Base-by-base conservation (phyloP, 2,888 invertebrate genomes). In the Ptilodon capucinus region DNA sequence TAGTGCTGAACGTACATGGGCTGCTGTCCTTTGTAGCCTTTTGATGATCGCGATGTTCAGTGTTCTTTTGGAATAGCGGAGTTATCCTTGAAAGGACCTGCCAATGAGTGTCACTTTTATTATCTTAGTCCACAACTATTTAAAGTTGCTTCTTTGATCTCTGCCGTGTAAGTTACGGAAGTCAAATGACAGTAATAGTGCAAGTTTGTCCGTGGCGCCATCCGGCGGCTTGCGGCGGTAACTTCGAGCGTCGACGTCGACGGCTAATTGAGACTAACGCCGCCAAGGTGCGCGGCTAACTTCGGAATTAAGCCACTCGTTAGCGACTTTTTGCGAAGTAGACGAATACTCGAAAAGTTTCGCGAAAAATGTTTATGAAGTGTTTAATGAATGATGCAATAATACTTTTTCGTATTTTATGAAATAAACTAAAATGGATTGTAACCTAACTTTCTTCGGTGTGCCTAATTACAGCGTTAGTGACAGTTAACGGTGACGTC, bases 301-400 rank as follows among this genome's bases (percentile, higher is more conserved):
- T 87, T 83, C 70, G 64, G 80, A 79, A 84, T 86, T 85, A 84
- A 86, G 79, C 72, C 77, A 78, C 84, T 86, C 85, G 85, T 87
- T 86, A 85, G 76, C 60, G 78, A 83, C 80, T 86, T 86, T 85
- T 83, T 82, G 83, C 75, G 72, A 74, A 77, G 74, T 76, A 75
- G 71, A 74, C 74, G 69, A 79, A 82, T 84, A 84, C 84, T 83
- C 78, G 5, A 18, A n/a, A 17, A 36, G 18, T n/a, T 36, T 18
- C 4, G 16, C 64, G 65, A 67, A 74, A 76, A 81, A 82, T 9
- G 16, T 34, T n/a, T 28, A 28, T 28, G 4, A 4, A 28, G 25
- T 28, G n/a, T 3, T 11, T 28, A 28, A n/a, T 25, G 25, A 25
- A 3, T 21, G 0, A 21, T 6, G 5, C 5, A 21, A 7, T 7